Evolutionary conservation across 2,113 vertebrate species (phyloP), one percentile per base, ranked within the genome.

Genomic region (Picathartes gymnocephalus): DNA sequence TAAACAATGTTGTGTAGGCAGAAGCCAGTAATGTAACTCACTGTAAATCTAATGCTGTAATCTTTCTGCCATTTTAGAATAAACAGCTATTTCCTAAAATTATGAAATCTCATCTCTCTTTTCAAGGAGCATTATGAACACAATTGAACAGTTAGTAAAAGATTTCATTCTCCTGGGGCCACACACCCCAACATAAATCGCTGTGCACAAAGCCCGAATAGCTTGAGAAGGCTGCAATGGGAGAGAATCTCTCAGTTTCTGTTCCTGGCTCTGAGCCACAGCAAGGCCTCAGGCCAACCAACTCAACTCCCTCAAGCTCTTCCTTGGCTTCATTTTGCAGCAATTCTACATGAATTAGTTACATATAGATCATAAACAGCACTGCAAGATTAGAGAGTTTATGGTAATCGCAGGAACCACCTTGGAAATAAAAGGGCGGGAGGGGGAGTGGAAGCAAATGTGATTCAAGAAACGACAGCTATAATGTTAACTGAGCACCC

Each of bases 21-120:
- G 91, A 97, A 90, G 72, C 90, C 71, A 86, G 92, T 78, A 91
- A 93, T 1, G 4, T 91, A 95, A 91, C 78, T 95, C 82, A 90
- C 73, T 95, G 84, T 92, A 97, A 97, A 96, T 84, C 85, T 94
- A 95, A 89, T 86, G 72, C 45, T 16, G 7, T 85, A 95, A 97
- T 97, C 89, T 82, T 90, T 37, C 71, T 97, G 92, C 95, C 94
- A 87, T 74, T 95, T 84, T 92, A 86, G 87, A 97, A 97, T 91
- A 97, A 97, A 97, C 82, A 96, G 90, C 80, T 90, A 96, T 96
- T 98, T 98, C 97, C 95, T 93, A 97, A 97, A 98, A 97, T 97
- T 87, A 90, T 94, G 91, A 95, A 85, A 93, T 73, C 93, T 81
- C 68, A 1, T 78, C 76, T 95, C 76, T 95, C 57, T 94, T 93